Evolutionary conservation across 1,140 invertebrate species (phyloP).

Genomic region (Drosophila ohnishii): DNA sequence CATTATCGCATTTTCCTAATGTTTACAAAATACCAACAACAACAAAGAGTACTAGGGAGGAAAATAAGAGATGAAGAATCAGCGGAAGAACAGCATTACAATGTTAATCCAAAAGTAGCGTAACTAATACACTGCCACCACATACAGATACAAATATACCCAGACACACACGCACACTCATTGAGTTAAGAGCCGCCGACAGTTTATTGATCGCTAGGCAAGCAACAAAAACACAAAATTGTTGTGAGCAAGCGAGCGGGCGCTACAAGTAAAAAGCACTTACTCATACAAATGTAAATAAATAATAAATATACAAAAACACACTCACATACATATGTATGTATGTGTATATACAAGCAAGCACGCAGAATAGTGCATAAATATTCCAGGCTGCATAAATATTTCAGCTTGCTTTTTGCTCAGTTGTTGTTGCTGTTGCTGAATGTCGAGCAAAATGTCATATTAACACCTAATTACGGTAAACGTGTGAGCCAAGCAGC

Average conservation of each 20-base stretch:
- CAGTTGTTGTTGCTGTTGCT: constrained; percentile 25
- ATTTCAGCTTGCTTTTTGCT: constrained; percentile 47
- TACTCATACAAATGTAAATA: constrained; percentile 38
- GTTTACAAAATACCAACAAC: constrained; percentile 38
- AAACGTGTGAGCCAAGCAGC: constrained; percentile 29
- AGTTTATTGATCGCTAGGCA: constrained; percentile 72
- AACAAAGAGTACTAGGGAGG: not conserved
- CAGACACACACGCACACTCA: constrained; percentile 33
- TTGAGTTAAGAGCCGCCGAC: constrained; percentile 38
- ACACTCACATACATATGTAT: not conserved
- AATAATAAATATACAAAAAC: constrained; percentile 55
- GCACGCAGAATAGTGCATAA: constrained; percentile 34
- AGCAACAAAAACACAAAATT: constrained; percentile 34
- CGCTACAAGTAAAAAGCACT: constrained; percentile 35
- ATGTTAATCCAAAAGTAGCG: constrained; percentile 53
- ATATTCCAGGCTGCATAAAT: constrained; percentile 72
- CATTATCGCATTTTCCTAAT: constrained; percentile 27
- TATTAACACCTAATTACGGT: constrained; percentile 75
- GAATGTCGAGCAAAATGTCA: constrained; percentile 66
- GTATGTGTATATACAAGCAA: not conserved
- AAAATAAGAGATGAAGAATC: not conserved
- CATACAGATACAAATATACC: constrained; percentile 31
- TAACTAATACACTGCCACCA: constrained; percentile 23
- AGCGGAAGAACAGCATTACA: constrained; percentile 58
- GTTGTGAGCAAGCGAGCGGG: constrained; percentile 29